Conservation (phyloP, 2,113 vertebrate species). For the Solenodon paradoxus region DNA sequence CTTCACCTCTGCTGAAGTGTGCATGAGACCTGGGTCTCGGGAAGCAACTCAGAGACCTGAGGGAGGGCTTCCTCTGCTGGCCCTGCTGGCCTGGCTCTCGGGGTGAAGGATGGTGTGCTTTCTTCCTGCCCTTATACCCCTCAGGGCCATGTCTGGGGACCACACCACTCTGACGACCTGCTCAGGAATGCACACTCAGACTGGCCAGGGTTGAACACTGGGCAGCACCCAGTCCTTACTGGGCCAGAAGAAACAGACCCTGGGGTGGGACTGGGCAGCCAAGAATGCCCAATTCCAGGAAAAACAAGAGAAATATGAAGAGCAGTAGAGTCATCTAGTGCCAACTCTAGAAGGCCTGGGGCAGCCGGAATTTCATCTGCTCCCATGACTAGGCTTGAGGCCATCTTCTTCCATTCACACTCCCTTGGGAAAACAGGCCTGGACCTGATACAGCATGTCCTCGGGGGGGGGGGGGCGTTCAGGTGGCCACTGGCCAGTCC, state of each 20-base stretch:
- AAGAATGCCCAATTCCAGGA: background rate
- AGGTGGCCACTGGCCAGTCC: no score
- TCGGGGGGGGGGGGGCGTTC: no score
- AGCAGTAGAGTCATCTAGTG: background rate
- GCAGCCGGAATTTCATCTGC: background rate
- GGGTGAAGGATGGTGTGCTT: background rate
- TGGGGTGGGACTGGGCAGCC: background rate
- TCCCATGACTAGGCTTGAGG: background rate
- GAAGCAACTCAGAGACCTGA: background rate
- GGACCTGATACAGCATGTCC: no score
- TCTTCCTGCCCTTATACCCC: background rate
- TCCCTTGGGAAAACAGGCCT: no score
- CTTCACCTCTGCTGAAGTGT: background rate
- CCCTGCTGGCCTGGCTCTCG: background rate
- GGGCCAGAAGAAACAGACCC: background rate
- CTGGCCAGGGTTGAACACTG: background rate
- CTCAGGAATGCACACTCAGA: rapidly evolving
- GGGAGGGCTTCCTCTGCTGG: background rate
- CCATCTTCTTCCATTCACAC: rapidly evolving
- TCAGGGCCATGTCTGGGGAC: no score
- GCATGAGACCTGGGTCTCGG: background rate
- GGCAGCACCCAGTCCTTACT: rapidly evolving
- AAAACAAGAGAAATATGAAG: background rate
- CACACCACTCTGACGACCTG: background rate
- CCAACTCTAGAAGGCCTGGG: background rate